Base-by-base conservation (phyloP, 2,797 vertebrate species). In the Onychomys leucogaster region DNA sequence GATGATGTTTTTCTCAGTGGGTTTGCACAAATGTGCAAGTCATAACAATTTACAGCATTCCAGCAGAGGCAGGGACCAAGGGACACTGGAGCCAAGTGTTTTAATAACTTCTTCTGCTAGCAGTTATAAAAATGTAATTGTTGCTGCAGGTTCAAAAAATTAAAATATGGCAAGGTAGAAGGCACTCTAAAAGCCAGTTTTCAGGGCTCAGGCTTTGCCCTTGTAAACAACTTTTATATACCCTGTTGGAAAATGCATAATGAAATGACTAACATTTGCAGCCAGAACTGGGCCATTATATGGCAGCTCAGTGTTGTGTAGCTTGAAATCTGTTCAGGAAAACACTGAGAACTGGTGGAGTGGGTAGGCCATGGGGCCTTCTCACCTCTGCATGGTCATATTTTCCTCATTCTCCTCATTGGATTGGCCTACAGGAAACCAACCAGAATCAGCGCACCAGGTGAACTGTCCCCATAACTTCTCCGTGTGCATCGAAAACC, bases 191-290 rank as follows among this genome's bases (percentile, higher is more conserved):
- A 94, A 97, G 94, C 7, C 83, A 73, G 59, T 41, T 61, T 93
- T 97, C 61, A 81, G 89, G 96, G 97, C 94, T 34, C 1, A 21
- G 43, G 71, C 71, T 92, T 43, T 93, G 90, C 63, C 92, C 98
- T 97, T 97, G 95, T 94, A 97, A 98, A 98, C 88, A 96, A 96
- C 94, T 96, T 94, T 92, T 96, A 97, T 95, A 91, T 88, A 95
- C 93, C 95, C 57, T 94, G 94, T 96, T 71, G 81, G 87, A 95
- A 89, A 55, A 75, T 43, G 77, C 95, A 77, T 97, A 96, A 96
- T 93, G 89, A 97, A 96, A 96, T 77, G 91, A 81, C 96, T 94
- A 96, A 94, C 95, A 95, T 96, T 96, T 97, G 97, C 92, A 83
- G 91, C 95, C 97, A 75, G 76, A 95, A 89, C 84, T 3, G 0